A percentile compares a stretch with the other conserved stretches of the same genome.
These are phyloP conservation scores for Acholoe squamosa DNA, from an alignment of 2,888 invertebrate genomes.

Conservation along the genomic window DNA sequence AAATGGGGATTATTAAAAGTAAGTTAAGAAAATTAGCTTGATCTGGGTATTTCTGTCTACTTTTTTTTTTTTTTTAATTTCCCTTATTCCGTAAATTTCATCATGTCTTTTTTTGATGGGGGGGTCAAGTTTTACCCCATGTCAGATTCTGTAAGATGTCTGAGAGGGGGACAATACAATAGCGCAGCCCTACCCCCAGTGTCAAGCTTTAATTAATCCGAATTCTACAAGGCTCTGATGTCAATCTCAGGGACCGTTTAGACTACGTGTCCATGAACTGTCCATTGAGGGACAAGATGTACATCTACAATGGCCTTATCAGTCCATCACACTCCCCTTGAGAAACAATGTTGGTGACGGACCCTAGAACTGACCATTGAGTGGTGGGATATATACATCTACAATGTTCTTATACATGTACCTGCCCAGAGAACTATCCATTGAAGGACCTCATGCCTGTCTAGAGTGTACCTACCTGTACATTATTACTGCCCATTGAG, in stretches of 20 bases:
- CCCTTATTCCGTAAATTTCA: no score
- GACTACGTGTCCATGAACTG: slow-evolving; percentile 63
- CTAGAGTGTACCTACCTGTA: background rate
- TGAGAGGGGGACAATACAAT: no score
- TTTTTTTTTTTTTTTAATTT: no score
- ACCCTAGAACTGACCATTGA: background rate
- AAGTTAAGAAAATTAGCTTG: no score
- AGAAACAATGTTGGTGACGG: background rate
- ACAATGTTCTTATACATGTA: background rate
- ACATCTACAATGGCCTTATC: slow-evolving; percentile 5
- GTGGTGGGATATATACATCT: background rate
- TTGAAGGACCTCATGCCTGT: background rate
- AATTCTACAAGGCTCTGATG: background rate
- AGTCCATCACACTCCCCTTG: slow-evolving; percentile 62
- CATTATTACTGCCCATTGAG: background rate
- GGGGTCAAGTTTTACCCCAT: no score
- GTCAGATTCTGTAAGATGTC: no score
- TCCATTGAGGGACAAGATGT: background rate
- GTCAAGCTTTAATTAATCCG: no score
- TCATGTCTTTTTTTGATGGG: no score
- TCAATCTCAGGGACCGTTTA: no score
- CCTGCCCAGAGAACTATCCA: slow-evolving; percentile 64
- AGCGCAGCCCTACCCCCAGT: no score
- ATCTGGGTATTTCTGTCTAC: no score
- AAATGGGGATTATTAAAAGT: background rate